Evolutionary conservation across 1,140 invertebrate species (phyloP).

Genomic region (Drosophila teissieri): DNA sequence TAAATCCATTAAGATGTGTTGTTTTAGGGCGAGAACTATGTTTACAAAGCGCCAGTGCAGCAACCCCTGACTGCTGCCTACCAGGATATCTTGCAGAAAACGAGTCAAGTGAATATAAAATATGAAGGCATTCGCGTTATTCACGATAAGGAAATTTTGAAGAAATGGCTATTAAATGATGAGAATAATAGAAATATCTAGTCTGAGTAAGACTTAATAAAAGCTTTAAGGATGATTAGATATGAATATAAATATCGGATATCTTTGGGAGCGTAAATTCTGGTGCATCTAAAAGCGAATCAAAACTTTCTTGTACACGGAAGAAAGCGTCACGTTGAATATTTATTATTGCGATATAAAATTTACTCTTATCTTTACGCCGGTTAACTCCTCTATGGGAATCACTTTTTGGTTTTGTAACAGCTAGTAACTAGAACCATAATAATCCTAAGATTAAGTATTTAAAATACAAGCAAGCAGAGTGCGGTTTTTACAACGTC

Average conservation of each 20-base stretch:
- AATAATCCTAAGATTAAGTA: neutral
- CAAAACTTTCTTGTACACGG: no score
- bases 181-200: no score
- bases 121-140: constrained; percentile 32
- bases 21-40: constrained; percentile 50
- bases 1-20: neutral
- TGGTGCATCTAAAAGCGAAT: no score
- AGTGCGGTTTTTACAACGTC: constrained; percentile 27
- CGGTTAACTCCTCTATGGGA: neutral
- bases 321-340: neutral
- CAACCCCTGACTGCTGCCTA: constrained; percentile 66
- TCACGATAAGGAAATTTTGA: constrained; percentile 29
- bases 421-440: neutral
- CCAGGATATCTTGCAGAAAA: constrained; percentile 59
- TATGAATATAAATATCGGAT: no score
- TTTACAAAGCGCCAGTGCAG: constrained; percentile 52
- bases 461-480: neutral
- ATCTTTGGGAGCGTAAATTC: no score
- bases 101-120: constrained; percentile 39
- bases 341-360: neutral
- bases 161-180: neutral
- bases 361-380: neutral
- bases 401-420: neutral
- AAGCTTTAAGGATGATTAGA: no score
- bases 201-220: no score